Evolutionary conservation across 2,888 invertebrate species (phyloP).

Genomic region (Platypus cylindrus): DNA sequence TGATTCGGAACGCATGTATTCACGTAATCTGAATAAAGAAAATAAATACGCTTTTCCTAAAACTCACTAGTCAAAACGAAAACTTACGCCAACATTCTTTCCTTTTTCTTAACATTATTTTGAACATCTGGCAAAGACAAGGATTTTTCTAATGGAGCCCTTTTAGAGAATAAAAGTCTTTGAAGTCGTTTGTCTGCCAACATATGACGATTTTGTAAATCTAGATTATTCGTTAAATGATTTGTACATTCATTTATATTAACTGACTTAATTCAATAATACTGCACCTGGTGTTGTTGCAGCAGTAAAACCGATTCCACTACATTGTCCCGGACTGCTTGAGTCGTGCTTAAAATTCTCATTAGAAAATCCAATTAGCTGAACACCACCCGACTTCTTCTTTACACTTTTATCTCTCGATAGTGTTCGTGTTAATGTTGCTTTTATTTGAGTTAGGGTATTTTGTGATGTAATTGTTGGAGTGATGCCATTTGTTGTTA

Average conservation of each 20-base stretch:
- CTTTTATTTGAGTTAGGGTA: slow-evolving; percentile 31
- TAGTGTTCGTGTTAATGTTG: slow-evolving; percentile 39
- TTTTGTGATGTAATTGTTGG: slow-evolving; percentile 22
- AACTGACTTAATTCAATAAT: background rate
- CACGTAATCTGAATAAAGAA: slow-evolving; percentile 43
- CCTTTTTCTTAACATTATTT: slow-evolving; percentile 56
- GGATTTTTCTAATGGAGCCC: slow-evolving; percentile 62
- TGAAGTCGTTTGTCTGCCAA: slow-evolving; percentile 38
- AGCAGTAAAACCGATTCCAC: slow-evolving; percentile 22
- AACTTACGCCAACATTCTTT: slow-evolving; percentile 57
- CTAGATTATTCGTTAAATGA: slow-evolving; percentile 11
- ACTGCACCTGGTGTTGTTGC: slow-evolving; percentile 28
- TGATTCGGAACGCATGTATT: slow-evolving; percentile 66
- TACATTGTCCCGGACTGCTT: slow-evolving; percentile 18
- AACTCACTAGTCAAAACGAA: background rate
- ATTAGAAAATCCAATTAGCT: slow-evolving; percentile 32
- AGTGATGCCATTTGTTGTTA: slow-evolving; percentile 3
- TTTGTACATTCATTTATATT: background rate
- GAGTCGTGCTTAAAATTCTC: slow-evolving; percentile 28
- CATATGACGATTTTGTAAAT: slow-evolving; percentile 21
- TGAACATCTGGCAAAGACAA: slow-evolving; percentile 76
- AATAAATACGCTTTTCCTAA: background rate
- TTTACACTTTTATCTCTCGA: slow-evolving; percentile 28
- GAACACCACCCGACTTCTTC: slow-evolving; percentile 25
- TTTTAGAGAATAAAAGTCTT: slow-evolving; percentile 24